Base-by-base conservation (phyloP, 1,140 invertebrate species). In the Amphibalanus amphitrite region DNA sequence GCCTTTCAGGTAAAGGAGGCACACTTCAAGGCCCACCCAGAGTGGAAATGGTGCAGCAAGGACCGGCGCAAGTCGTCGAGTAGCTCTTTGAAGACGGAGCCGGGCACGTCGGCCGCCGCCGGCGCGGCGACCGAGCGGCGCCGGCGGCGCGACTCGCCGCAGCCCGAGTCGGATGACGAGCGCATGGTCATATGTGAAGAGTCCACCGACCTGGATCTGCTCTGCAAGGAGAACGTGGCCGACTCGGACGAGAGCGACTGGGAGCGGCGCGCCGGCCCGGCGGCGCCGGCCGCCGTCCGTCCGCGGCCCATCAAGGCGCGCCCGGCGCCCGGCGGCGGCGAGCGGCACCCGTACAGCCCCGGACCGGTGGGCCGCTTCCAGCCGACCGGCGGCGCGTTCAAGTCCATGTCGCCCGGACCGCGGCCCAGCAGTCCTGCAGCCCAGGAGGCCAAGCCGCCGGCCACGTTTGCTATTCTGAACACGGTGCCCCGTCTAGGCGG, bases 41-140 rank as follows among this genome's bases (percentile, higher is more conserved):
- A 98, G 76, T 99, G 96, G 96, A 98, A 98, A 80, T 98, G 96
- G 95, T 98, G 95, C 78, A 95, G 90, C 74, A 93, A 95, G 80
- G 93, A 97, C 78, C 84, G 93, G 64, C 86, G 94, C 78, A 95
- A 96, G 82, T 95, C 93, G 0, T 92, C 90, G 0, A 90, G 88
- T 28, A 77, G 77, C 70, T 76, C 75, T 28, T 73, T 72, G 26
- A 77, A 80, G 67, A 79, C 79, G 69, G 78, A 80, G 71, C 70
- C 73, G 25, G 72, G 70, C 65, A 74, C 67, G 40, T 74, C 64
- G 69, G 72, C 70, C 28, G 69, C 73, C 17, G 71, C 71, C 25
- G 70, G 59, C 47, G 70, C 47, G 38, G 29, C 30, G 25, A 3
- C 70, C 47, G 72, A 71, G 23, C 68, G 69, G 1, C 38, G 47